Base-by-base conservation (phyloP, 2,113 vertebrate genomes). In the Struthio camelus region DNA sequence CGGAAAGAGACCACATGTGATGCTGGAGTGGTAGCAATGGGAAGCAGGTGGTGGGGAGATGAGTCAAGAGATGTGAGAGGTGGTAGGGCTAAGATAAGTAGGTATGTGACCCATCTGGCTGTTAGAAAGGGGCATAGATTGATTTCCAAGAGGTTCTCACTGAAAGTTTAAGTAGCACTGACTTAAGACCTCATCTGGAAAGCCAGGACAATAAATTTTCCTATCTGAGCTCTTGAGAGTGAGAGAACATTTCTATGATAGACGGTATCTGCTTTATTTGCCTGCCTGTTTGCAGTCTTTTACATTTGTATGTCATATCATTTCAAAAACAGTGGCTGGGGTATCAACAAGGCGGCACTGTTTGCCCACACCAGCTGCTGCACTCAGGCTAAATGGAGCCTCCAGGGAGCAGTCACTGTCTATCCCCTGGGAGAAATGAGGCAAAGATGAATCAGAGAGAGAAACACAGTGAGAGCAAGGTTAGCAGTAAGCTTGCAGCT, bases 41-140 rank as follows among this genome's bases (percentile, higher is more conserved):
- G 51, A 84, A 89, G 78, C 62, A 48, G 61, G 73, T 61, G 78
- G 86, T 91, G 84, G 81, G 64, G 70, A 95, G 73, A 85, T 95
- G 91, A 96, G 56, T 96, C 89, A 94, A 82, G 87, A 65, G 59
- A 38, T 0, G 80, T 94, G 46, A 80, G 89, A 92, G 46, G 83
- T 84, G 40, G 46, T 71, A 72, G 72, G 67, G 44, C 54, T 94
- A 70, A 89, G 70, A 71, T 48, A 40, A 87, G 42, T 64, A 0
- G 0, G 51, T 65, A 62, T 91, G 80, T 95, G 87, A 96, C 94
- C 94, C 73, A 89, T 79, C 56, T 89, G 89, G 59, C 46, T 96
- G 5, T 1, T 22, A 59, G 91, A 75, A 75, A 84, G 77, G 69
- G 77, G 5, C 84, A 93, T n/a, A 71, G 80, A 84, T 50, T 70